These are phyloP conservation scores for Trematomus loennbergii DNA, from an alignment of 2,113 vertebrate genomes.

Conservation along the genomic window DNA sequence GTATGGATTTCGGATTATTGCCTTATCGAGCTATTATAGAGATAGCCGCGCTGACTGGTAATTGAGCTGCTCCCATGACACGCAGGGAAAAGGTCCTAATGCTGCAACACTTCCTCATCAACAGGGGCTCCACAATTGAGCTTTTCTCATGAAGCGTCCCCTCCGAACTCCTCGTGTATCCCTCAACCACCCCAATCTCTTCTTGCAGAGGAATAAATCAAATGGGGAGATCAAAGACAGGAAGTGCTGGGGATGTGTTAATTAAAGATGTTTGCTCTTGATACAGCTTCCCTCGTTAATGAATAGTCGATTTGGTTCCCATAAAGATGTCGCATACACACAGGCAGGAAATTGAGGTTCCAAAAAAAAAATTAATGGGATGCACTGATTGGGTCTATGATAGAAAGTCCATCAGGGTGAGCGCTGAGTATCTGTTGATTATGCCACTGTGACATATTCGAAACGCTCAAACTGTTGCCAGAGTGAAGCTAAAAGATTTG, in stretches of 20 bases:
- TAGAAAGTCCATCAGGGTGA: slow-evolving; percentile 55
- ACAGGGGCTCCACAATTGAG: slow-evolving; percentile 31
- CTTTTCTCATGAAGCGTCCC: slow-evolving; percentile 61
- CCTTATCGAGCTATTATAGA: slow-evolving; percentile 79
- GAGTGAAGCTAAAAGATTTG: not conserved
- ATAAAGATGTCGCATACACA: slow-evolving; percentile 73
- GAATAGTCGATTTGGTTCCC: slow-evolving; percentile 80
- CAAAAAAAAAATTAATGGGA: slow-evolving; percentile 72
- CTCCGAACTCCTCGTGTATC: slow-evolving; percentile 32
- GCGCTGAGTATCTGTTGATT: slow-evolving; percentile 53
- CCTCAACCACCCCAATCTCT: slow-evolving; percentile 41
- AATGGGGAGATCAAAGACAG: slow-evolving; percentile 76
- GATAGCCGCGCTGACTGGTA: slow-evolving; percentile 77
- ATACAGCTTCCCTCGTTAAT: slow-evolving; percentile 79
- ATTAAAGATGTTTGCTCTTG: slow-evolving; percentile 87
- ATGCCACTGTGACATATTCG: slow-evolving; percentile 47
- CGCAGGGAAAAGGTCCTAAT: slow-evolving; percentile 59
- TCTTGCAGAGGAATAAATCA: slow-evolving; percentile 68
- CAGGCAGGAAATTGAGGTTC: slow-evolving; percentile 74
- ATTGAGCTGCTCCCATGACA: slow-evolving; percentile 77
- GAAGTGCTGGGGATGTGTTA: slow-evolving; percentile 81
- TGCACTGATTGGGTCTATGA: slow-evolving; percentile 69
- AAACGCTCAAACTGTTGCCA: slow-evolving; percentile 17
- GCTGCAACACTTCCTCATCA: slow-evolving; percentile 45
- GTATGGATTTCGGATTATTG: slow-evolving; percentile 82